A percentile compares a stretch with the other conserved stretches of the same genome.
Evolutionary conservation across 2,797 vertebrate species (phyloP).

Genomic region (Tangara arthus): DNA sequence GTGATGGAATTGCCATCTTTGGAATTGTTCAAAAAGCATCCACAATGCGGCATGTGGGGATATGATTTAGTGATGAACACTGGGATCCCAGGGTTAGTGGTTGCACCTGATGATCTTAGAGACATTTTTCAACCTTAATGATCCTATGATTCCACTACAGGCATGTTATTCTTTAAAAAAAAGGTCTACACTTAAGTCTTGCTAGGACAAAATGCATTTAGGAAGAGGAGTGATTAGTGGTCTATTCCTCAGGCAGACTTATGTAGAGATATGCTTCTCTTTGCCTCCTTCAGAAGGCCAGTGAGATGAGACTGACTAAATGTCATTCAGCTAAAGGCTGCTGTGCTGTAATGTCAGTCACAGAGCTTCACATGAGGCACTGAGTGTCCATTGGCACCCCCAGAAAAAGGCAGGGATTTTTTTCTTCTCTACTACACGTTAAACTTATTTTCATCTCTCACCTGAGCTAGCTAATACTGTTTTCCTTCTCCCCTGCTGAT

Average conservation of each 20-base stretch:
- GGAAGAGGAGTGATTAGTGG: neutral
- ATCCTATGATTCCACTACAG: neutral
- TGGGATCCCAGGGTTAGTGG: neutral
- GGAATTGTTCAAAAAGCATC: neutral
- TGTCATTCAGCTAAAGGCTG: neutral
- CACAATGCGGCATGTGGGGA: too few relatives aligned
- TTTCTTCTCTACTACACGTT: neutral
- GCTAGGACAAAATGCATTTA: neutral
- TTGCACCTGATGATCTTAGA: neutral
- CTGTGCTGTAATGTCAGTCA: neutral
- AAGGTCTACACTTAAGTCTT: rapidly evolving
- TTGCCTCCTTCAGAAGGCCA: neutral
- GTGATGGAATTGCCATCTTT: neutral
- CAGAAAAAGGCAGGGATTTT: neutral
- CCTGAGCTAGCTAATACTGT: neutral
- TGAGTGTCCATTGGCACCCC: neutral
- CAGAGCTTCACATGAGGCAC: rapidly evolving
- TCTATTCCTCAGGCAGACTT: neutral
- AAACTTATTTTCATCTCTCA: neutral
- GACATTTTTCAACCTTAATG: neutral
- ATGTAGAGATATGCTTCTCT: neutral
- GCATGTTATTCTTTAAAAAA: neutral
- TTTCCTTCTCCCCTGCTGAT: neutral
- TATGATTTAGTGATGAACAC: neutral
- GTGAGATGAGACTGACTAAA: neutral